Base-by-base conservation (phyloP, 2,797 vertebrate species). In the Pteronotus mesoamericanus region DNA sequence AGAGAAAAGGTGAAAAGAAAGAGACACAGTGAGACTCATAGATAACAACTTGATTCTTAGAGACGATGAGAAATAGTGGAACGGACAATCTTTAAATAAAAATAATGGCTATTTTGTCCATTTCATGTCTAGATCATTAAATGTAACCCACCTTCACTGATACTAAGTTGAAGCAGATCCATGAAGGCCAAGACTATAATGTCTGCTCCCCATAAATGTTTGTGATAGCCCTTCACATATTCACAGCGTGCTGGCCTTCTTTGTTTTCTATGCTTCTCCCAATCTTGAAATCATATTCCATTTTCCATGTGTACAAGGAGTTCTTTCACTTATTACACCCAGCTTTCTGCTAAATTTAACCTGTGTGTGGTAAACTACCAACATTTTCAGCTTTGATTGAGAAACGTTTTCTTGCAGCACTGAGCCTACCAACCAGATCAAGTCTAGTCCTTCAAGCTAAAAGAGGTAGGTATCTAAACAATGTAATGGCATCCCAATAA, bases 11-110 rank as follows among this genome's bases (percentile, higher is more conserved):
- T 53, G 3, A 26, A 48, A 78, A 85, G n/a, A 75, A 87, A 64
- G 14, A 75, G 15, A 5, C 10, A 86, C 4, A 22, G 21, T 15
- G 14, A 34, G 32, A 12, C 9, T 93, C 46, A 79, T 34, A 72
- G 39, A 94, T 97, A 97, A 91, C 85, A 97, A 89, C 51, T 88
- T 96, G 92, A 86, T 95, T 97, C 97, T 97, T 95, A 96, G 69
- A 95, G 84, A 97, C 91, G 68, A 82, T 82, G 77, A 97, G 89
- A 84, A 97, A 87, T 93, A 97, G 94, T 94, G 91, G 89, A 80
- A 93, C 59, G 94, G 91, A 97, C 95, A 97, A 87, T 97, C 61
- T 97, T 96, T 96, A 97, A 98, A 94, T 96, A 92, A 97, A 83
- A 95, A 96, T 97, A 97, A 97, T 12, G 34, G 29, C 21, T 44